Base-by-base conservation (phyloP, 2,888 invertebrate genomes). In the Synergus gifuensis region DNA sequence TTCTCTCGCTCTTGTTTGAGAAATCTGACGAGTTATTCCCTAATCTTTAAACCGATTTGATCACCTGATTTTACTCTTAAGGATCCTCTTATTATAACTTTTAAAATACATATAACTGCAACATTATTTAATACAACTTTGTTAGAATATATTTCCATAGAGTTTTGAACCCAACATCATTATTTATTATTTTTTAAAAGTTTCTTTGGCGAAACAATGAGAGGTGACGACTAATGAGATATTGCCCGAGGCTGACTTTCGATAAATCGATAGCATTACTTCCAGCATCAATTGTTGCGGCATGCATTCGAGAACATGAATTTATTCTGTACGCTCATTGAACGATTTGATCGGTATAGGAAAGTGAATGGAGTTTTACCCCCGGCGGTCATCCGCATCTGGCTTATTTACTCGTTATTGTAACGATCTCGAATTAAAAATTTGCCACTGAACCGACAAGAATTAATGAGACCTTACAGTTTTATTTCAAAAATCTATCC, bases 201-300 rank as follows among this genome's bases (percentile, higher is more conserved):
- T 60, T 60, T 12, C 22, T 7, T 28, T 12, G 28, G 14, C 12
- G 76, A 54, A 73, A 73, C 73, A 73, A 73, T 73, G 73, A 73
- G n/a, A 18, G 54, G 22, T 69, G n/a, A 46, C 64, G 58, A 8
- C 69, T 83, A 79, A 83, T 73, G 82, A 81, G 76, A 42, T 60
- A 60, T 18, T 79, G 80, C 85, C 81, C 77, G 84, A 76, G 85
- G 83, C 80, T 82, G 80, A 79, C 79, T 80, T 83, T 82, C 79
- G 81, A 80, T 83, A 83, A 85, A 83, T 82, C 87, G 86, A 88
- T 88, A 85, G 85, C 84, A 87, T 89, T 89, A 88, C 76, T 87
- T 89, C 86, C 86, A 84, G 76, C 78, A 76, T 81, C 64, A 62
- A 28, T 49, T 49, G 28, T 36, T 36, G 36, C 8, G n/a, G n/a